Base-by-base conservation (phyloP, 2,888 invertebrate species). In the Steromphala cineraria region DNA sequence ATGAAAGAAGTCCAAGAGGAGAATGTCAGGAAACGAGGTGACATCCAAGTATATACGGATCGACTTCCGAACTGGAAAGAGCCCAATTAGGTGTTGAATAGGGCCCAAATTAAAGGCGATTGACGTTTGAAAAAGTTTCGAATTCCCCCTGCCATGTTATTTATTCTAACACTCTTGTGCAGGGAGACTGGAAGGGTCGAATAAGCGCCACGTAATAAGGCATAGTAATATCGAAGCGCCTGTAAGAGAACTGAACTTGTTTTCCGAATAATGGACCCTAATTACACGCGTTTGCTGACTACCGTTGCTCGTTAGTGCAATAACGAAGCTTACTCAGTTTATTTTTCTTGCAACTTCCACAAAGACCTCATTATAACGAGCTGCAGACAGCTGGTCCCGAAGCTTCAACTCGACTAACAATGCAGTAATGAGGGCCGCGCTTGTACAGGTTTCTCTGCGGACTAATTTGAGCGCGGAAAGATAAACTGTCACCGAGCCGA, bases 381-480 rank as follows among this genome's bases (percentile, higher is more conserved):
- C 24, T 55, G 24, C n/a, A 31, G 31, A 56, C 74, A 24, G 24
- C 78, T 78, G 46, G 31, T 15, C 46, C 62, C 24, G n/a, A 28
- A 13, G 7, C n/a, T 24, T n/a, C 17, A 13, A 55, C 53, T 17
- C 15, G 36, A 28, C 46, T 75, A 79, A 75, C 79, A 74, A 56
- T 71, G 31, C 75, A 3, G 78, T 75, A 78, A 81, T 24, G 75
- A 78, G 62, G 62, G n/a, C 13, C 62, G 40, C 40, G 17, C 31
- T 40, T 19, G 53, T 62, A 52, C 52, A 67, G 52, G 28, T 79
- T 76, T 75, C 81, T 79, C 79, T 5, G 17, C 17, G 81, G 81
- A 81, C 81, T 81, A 81, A 81, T 81, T 81, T 81, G 81, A 53
- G 62, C 79, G 81, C 79, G 81, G 62, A 81, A 81, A 81, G 81